These are phyloP conservation scores for Platycnemis pennipes DNA, from an alignment of 2,888 invertebrate species.

Conservation along the genomic window DNA sequence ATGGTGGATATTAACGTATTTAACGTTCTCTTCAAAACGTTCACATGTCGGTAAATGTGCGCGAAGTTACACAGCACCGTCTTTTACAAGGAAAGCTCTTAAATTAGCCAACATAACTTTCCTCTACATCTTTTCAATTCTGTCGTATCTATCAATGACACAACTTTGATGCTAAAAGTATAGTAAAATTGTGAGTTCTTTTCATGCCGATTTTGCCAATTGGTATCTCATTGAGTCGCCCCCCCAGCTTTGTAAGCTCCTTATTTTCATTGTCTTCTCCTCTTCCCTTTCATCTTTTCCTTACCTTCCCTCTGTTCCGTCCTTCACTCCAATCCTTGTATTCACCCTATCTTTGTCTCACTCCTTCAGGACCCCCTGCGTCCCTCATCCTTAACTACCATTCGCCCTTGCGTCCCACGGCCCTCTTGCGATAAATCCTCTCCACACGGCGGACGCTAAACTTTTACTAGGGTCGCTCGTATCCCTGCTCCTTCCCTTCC, in stretches of 20 bases:
- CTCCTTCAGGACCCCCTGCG: neutral
- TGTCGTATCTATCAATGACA: no score
- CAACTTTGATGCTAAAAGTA: no score
- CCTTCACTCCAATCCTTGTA: neutral
- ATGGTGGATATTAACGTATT: no score
- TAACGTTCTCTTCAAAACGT: no score
- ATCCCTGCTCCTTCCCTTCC: neutral
- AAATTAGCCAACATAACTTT: no score
- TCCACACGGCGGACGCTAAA: neutral
- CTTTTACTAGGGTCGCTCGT: neutral
- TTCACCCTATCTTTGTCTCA: neutral
- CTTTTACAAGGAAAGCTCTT: no score
- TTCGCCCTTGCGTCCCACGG: neutral
- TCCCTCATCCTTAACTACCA: neutral
- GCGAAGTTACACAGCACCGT: no score
- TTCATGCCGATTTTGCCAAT: no score
- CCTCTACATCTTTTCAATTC: no score
- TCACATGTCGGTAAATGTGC: no score
- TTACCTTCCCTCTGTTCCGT: neutral
- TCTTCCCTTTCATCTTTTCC: neutral
- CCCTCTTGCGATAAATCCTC: neutral
- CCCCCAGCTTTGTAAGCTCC: neutral
- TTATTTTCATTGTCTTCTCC: neutral
- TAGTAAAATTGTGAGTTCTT: no score
- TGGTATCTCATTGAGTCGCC: no score